A percentile compares a stretch with the other conserved stretches of the same genome.
Evolutionary conservation across 1,140 invertebrate genomes (phyloP).

Genomic region (Zaprionus davidi): DNA sequence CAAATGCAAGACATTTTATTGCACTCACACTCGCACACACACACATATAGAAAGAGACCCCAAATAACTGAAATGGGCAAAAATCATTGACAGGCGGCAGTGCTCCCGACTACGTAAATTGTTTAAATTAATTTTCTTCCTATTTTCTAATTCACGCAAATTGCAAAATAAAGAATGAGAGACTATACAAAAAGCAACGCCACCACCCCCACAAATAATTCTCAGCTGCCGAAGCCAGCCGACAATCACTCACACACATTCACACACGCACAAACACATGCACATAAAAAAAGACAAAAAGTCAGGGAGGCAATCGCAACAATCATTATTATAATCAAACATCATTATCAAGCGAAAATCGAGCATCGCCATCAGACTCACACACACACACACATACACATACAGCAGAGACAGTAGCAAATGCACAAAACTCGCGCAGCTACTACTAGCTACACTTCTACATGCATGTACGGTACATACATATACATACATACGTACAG

Average conservation of each 20-base stretch:
- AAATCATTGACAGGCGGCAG: conserved; percentile 25
- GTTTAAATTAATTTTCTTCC: conserved; percentile 8
- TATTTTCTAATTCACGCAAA: conserved; percentile 8
- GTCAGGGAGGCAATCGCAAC: conserved; percentile 30
- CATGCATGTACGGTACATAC: neutral
- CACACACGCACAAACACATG: conserved; percentile 6
- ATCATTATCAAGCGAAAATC: conserved; percentile 56
- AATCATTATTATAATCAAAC: conserved; percentile 54
- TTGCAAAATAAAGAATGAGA: conserved; percentile 4
- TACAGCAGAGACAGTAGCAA: conserved; percentile 26
- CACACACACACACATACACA: conserved; percentile 26
- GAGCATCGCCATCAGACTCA: conserved; percentile 37
- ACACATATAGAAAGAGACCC: conserved; percentile 14
- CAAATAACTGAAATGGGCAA: conserved; percentile 27
- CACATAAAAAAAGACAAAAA: conserved; percentile 35
- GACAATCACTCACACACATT: conserved; percentile 19
- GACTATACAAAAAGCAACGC: conserved; percentile 25
- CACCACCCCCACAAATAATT: conserved; percentile 41
- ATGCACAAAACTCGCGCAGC: conserved; percentile 46
- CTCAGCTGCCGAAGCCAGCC: conserved; percentile 29
- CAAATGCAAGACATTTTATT: conserved; percentile 58
- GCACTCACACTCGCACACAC: conserved; percentile 28
- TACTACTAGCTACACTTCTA: conserved; percentile 4
- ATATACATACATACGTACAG: conserved; percentile 21
- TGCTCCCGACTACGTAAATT: neutral